These are phyloP conservation scores for Myripristis murdjan DNA, from an alignment of 2,797 vertebrate genomes.

Conservation along the genomic window DNA sequence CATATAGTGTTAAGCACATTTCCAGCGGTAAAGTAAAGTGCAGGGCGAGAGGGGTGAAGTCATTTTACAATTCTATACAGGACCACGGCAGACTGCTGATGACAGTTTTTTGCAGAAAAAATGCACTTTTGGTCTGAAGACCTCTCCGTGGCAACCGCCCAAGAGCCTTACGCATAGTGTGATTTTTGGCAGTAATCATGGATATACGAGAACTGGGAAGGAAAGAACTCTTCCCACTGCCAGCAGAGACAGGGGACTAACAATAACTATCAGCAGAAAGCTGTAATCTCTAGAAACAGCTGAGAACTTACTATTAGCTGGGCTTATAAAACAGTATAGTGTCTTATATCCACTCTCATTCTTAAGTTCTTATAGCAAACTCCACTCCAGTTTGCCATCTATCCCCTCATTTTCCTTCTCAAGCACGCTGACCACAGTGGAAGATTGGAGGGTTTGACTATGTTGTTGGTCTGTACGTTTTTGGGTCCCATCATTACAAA, in stretches of 20 bases:
- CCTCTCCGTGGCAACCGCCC: slow-evolving; percentile 20
- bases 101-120: slow-evolving; percentile 65
- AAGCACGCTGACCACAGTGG: slow-evolving; percentile 70
- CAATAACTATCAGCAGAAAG: slow-evolving; percentile 28
- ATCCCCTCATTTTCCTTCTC: slow-evolving; percentile 41
- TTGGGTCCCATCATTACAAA: slow-evolving; percentile 76
- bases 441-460: slow-evolving; percentile 81
- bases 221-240: slow-evolving; percentile 52
- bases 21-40: slow-evolving; percentile 49
- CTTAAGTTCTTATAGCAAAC: slow-evolving; percentile 53
- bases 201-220: slow-evolving; percentile 51
- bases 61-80: slow-evolving; percentile 57
- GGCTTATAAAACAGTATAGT: slow-evolving; percentile 16
- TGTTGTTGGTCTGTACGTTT: slow-evolving; percentile 65
- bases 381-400: slow-evolving; percentile 28
- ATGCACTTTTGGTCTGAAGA: slow-evolving; percentile 26
- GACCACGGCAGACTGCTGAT: slow-evolving; percentile 38
- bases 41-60: slow-evolving; percentile 41
- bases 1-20: slow-evolving; percentile 58
- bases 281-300: slow-evolving; percentile 41
- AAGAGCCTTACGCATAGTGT: slow-evolving; percentile 52
- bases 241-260: slow-evolving; percentile 33
- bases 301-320: slow-evolving; percentile 8
- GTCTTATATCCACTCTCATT: slow-evolving; percentile 51
- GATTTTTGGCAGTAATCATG: slow-evolving; percentile 63